Evolutionary conservation across 1,140 invertebrate species (phyloP).

Genomic region (Campodea augens): DNA sequence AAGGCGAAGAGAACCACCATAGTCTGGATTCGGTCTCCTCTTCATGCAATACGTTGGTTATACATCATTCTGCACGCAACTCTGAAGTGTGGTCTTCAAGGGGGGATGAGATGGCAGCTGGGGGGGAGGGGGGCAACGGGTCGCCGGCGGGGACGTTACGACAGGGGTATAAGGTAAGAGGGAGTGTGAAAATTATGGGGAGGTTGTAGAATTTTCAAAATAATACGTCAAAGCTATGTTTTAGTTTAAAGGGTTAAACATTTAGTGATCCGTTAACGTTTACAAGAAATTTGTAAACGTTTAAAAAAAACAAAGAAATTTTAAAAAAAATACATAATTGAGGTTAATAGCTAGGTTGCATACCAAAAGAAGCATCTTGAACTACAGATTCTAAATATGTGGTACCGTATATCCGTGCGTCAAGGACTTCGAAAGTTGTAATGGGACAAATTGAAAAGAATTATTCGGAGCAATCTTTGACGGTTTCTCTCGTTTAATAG

Average conservation of each 20-base stretch:
- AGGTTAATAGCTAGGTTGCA: neutral
- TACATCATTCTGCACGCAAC: conserved; percentile 27
- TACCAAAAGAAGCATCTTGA: neutral
- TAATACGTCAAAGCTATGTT: neutral
- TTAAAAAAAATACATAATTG: neutral
- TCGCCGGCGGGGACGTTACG: neutral
- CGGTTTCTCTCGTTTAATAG: too few species aligned
- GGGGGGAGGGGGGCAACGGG: conserved; percentile 30
- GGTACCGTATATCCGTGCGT: too few species aligned
- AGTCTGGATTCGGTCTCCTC: conserved; percentile 51
- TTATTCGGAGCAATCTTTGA: too few species aligned
- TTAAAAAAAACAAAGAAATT: too few species aligned
- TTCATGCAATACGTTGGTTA: conserved; percentile 60
- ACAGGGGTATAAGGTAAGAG: neutral
- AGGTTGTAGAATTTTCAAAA: neutral
- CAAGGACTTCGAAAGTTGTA: too few species aligned
- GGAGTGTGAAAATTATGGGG: neutral
- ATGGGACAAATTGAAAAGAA: too few species aligned
- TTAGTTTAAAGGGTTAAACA: too few species aligned
- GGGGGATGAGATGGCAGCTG: conserved; percentile 42
- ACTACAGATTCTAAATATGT: too few species aligned
- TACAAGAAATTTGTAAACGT: too few species aligned
- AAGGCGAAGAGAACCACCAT: conserved; percentile 56
- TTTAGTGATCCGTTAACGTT: too few species aligned
- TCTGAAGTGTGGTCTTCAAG: neutral